phyloP scores from a whole-genome alignment of 2,888 invertebrate genomes.

The Cybosia mesomella region DNA sequence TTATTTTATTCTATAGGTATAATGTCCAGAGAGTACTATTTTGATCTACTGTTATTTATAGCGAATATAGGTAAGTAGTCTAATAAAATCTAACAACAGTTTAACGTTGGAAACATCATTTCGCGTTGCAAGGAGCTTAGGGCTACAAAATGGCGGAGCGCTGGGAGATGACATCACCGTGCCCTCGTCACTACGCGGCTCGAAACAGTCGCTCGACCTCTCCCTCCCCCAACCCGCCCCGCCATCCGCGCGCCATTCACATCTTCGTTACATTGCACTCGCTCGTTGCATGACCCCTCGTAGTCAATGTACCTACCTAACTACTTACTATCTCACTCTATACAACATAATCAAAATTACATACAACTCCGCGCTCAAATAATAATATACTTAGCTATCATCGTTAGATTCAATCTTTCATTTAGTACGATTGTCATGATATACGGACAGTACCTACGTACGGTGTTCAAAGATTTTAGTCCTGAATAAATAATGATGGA shows the following conservation, averaged over 20 bases:
- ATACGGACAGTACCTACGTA: no score
- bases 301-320: constrained; percentile 55
- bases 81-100: neutral
- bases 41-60: neutral
- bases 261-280: constrained; percentile 68
- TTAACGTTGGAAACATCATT: neutral
- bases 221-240: constrained; percentile 42
- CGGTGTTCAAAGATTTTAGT: neutral
- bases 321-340: constrained; percentile 33
- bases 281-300: constrained; percentile 61
- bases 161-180: constrained; percentile 74
- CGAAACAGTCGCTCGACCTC: constrained; percentile 41
- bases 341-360: constrained; percentile 24
- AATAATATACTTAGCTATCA: constrained; percentile 7
- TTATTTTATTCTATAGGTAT: no score
- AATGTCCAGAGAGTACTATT: no score
- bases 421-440: neutral
- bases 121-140: constrained; percentile 34
- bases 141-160: constrained; percentile 67
- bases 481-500: no score
- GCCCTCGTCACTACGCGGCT: constrained; percentile 54
- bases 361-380: constrained; percentile 19
- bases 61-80: neutral
- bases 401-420: neutral
- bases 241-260: constrained; percentile 70